phyloP scores from a whole-genome alignment of 1,140 invertebrate genomes.

The Formica selysi region DNA sequence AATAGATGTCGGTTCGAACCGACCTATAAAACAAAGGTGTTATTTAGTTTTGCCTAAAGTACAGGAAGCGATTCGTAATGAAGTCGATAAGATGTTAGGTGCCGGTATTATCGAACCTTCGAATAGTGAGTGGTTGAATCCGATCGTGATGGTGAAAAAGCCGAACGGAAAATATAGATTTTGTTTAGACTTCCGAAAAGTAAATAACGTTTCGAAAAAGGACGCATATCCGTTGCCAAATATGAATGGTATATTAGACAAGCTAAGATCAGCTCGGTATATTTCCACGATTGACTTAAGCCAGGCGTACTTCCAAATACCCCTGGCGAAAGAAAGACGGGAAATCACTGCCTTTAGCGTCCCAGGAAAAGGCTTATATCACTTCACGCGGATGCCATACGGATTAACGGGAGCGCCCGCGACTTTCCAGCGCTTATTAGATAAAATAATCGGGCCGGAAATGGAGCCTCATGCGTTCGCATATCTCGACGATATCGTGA shows the following conservation, averaged over 20 bases:
- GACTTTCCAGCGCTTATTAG: too few species aligned
- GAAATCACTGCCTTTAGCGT: neutral
- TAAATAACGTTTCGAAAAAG: too few species aligned
- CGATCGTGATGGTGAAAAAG: neutral
- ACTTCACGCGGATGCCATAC: neutral
- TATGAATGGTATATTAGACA: neutral
- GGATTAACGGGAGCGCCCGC: neutral
- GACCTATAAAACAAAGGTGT: neutral
- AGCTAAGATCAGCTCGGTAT: neutral
- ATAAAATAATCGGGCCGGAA: too few species aligned
- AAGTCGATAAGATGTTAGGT: neutral
- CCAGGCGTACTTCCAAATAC: neutral
- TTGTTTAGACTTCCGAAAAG: neutral
- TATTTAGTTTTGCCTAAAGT: neutral
- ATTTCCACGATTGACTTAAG: neutral
- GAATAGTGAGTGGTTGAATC: too few species aligned
- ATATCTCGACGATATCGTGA: too few species aligned
- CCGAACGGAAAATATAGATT: neutral
- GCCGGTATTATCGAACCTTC: neutral
- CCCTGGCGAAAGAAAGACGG: neutral
- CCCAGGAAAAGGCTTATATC: neutral
- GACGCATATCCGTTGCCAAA: neutral
- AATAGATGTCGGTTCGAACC: neutral
- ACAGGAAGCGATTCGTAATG: neutral
- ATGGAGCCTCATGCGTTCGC: too few species aligned